phyloP scores from a whole-genome alignment of 1,140 invertebrate species.

The Patella vulgata region DNA sequence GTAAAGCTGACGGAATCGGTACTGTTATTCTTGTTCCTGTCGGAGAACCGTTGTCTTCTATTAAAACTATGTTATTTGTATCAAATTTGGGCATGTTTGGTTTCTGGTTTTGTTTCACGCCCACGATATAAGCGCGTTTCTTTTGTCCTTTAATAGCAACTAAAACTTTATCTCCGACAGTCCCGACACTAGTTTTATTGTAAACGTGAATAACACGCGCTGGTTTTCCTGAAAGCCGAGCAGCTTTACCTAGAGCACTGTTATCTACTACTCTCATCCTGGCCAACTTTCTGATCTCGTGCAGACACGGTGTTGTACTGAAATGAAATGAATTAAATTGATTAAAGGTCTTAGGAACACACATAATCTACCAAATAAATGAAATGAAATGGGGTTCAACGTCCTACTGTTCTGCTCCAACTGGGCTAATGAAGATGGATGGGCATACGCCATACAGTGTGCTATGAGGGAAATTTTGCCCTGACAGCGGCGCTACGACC shows the following conservation, averaged over 20 bases:
- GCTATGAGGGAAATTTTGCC: too few relatives aligned
- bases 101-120: conserved; percentile 83
- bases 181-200: conserved; percentile 72
- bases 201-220: conserved; percentile 76
- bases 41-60: conserved; percentile 93
- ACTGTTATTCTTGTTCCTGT: conserved; percentile 93
- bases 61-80: conserved; percentile 95
- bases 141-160: conserved; percentile 98
- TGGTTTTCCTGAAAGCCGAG: conserved; percentile 92
- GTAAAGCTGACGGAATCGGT: conserved; percentile 91
- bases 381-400: too few relatives aligned
- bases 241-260: conserved; percentile 90
- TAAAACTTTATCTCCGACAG: conserved; percentile 78
- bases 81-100: conserved; percentile 91
- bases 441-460: too few relatives aligned
- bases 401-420: too few relatives aligned
- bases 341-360: too few relatives aligned
- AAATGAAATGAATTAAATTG: conserved; percentile 17
- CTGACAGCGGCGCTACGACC: too few relatives aligned
- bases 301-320: conserved; percentile 46
- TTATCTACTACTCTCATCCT: conserved; percentile 94
- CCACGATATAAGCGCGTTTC: conserved; percentile 95
- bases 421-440: too few relatives aligned
- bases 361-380: too few relatives aligned
- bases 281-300: conserved; percentile 71